phyloP scores from a whole-genome alignment of 2,797 vertebrate species.

The Benthosema pterotum region DNA sequence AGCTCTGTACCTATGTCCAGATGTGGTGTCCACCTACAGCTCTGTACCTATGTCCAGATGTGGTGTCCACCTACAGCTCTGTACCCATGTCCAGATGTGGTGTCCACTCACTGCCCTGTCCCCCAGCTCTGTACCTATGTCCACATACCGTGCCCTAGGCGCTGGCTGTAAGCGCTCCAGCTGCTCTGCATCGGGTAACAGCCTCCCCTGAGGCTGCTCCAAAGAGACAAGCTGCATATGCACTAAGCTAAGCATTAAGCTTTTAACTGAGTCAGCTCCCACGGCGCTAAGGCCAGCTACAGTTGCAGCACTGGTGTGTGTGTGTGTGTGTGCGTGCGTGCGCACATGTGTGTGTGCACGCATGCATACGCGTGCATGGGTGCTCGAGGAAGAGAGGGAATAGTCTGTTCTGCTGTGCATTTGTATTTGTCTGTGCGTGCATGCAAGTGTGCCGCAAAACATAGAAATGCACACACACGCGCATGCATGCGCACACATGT shows the following conservation, averaged over 20 bases:
- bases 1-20: too few species aligned
- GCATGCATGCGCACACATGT: too few species aligned
- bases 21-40: slow-evolving; percentile 7
- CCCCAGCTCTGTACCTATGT: slow-evolving; percentile 23
- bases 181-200: slow-evolving; percentile 57
- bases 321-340: too few species aligned
- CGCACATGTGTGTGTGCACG: too few species aligned
- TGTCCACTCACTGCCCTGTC: slow-evolving; percentile 5
- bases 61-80: slow-evolving; percentile 41
- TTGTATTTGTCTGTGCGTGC: too few species aligned
- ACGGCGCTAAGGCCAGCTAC: slow-evolving; percentile 23
- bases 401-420: too few species aligned
- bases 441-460: too few species aligned
- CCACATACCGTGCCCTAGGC: slow-evolving; percentile 69
- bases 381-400: too few species aligned
- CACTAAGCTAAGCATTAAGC: slow-evolving; percentile 68
- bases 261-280: slow-evolving; percentile 56
- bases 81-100: slow-evolving; percentile 39
- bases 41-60: slow-evolving; percentile 60
- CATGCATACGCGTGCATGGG: too few species aligned
- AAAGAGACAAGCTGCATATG: slow-evolving; percentile 53
- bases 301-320: slow-evolving; percentile 17
- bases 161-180: slow-evolving; percentile 48
- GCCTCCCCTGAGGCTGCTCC: slow-evolving; percentile 40
- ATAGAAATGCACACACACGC: too few species aligned